A percentile compares a stretch with the other conserved stretches of the same genome.
Conservation (phyloP, 2,113 vertebrate species). For the Leucosticte australis region DNA sequence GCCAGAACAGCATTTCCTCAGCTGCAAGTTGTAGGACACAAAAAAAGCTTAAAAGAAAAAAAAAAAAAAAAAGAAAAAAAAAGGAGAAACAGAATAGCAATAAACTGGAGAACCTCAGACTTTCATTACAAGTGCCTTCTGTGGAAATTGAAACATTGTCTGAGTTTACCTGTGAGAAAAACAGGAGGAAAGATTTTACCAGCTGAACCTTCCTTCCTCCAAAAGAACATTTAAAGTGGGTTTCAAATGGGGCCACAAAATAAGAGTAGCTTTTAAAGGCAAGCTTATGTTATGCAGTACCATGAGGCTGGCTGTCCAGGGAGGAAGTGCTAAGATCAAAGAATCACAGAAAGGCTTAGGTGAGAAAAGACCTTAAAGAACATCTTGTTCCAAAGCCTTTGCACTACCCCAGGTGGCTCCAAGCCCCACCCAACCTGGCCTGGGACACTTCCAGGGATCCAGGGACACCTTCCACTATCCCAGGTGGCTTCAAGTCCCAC, state of each 20-base stretch:
- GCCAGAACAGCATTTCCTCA: neutral
- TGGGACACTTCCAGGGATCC: too few relatives aligned
- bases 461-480: too few relatives aligned
- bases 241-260: neutral
- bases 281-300: neutral
- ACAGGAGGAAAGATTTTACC: neutral
- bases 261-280: neutral
- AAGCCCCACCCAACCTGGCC: neutral
- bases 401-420: neutral
- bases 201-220: neutral
- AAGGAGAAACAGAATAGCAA: neutral
- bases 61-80: neutral
- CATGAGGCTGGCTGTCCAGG: rapidly evolving
- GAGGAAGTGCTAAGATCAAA: neutral
- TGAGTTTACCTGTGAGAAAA: neutral
- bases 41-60: neutral
- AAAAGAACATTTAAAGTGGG: neutral
- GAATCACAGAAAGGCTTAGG: neutral
- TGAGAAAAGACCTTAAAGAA: neutral
- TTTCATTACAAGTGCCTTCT: neutral
- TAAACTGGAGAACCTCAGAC: neutral
- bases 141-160: neutral
- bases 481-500: neutral
- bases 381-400: neutral
- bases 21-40: neutral